Evolutionary conservation across 2,797 vertebrate genomes (phyloP).

Genomic region (Sparidentex hasta): DNA sequence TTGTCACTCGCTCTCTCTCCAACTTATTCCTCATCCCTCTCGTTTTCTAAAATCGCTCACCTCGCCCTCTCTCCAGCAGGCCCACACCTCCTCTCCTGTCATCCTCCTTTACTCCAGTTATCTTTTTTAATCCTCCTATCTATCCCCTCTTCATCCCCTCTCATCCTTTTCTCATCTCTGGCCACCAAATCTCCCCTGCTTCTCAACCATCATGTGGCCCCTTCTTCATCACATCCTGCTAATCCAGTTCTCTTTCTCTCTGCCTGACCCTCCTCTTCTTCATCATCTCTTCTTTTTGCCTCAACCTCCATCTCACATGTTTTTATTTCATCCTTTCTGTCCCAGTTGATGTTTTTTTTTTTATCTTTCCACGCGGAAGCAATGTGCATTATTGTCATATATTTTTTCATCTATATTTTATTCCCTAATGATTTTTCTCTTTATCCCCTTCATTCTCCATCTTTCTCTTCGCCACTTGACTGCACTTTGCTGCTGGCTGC

Average conservation of each 20-base stretch:
- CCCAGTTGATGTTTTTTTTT: background rate
- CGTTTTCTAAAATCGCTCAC: conserved; percentile 26
- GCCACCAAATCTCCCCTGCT: conserved; percentile 14
- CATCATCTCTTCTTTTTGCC: background rate
- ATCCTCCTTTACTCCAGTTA: conserved; percentile 27
- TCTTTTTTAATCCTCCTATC: conserved; percentile 49
- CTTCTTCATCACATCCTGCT: conserved; percentile 32
- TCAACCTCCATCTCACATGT: background rate
- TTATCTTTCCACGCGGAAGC: conserved; percentile 3
- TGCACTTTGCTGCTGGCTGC: conserved; percentile 26
- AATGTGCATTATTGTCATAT: conserved; percentile 5
- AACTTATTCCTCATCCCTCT: conserved; percentile 14
- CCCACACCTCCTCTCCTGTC: background rate
- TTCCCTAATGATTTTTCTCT: conserved; percentile 3
- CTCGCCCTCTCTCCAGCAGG: background rate
- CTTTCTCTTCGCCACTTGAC: conserved; percentile 8
- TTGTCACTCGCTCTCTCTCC: conserved; percentile 32
- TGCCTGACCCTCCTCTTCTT: background rate
- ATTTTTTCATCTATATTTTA: background rate
- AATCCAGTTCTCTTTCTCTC: conserved; percentile 29
- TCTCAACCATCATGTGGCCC: conserved; percentile 13
- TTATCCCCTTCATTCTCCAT: conserved; percentile 13
- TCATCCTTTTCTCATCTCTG: conserved; percentile 24
- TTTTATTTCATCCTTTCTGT: background rate
- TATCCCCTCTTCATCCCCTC: conserved; percentile 16